Evolutionary conservation across 1,140 invertebrate genomes (phyloP), one percentile per base, ranked within the genome.

Genomic region (Scaptomyza hsui): DNA sequence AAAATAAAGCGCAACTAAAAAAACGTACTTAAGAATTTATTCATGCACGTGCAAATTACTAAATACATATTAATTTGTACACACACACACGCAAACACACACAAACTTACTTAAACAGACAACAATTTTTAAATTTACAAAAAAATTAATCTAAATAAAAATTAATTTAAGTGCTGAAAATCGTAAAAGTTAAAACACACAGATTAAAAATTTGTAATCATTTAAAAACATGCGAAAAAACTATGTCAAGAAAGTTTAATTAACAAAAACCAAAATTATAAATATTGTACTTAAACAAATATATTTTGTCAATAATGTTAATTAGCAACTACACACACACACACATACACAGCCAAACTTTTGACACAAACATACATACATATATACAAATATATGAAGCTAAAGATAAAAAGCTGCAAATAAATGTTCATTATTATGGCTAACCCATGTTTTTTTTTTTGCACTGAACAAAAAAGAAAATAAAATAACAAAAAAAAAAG

Each of bases 261-360:
- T 19, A 32, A 47, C 42, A 63, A 21, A 39, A 9, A 9, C 24
- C n/a, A n/a, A 64, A 59, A 75, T 60, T 42, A 65, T 49, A 42
- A 63, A 59, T 71, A 64, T 64, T 64, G 52, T 80, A 76, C 64
- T 73, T 70, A 48, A 73, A 81, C 76, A 64, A 42, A 63, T 78
- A 89, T 89, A 86, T 89, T 86, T 83, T 89, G 85, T 88, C 85
- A 80, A 89, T 79, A 79, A 82, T 89, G 83, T 89, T 89, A 88
- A 79, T 82, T 77, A 88, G 74, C 79, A 72, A 62, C 24, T 63
- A 56, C 12, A 32, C 13, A 47, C 21, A 24, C 41, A 59, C 48
- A 56, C 15, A 32, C 9, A 47, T 15, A 32, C 41, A 53, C 48
- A 68, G 51, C 44, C 47, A 74, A 55, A 41, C n/a, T 49, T 29